Base-by-base conservation (phyloP, 1,140 invertebrate genomes). In the Drosophila sechellia region DNA sequence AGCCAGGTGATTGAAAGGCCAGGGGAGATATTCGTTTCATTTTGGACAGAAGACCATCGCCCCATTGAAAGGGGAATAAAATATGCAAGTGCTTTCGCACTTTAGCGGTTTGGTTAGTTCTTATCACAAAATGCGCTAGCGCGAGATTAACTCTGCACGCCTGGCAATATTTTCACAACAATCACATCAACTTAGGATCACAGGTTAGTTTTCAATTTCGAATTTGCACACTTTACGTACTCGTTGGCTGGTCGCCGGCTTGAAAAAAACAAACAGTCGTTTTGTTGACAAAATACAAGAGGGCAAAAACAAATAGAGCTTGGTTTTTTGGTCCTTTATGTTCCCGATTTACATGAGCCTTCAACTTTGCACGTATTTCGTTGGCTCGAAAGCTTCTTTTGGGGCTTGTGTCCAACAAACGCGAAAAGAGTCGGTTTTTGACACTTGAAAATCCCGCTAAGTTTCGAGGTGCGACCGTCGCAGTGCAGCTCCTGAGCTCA, bases 221-320 rank as follows among this genome's bases (percentile, higher is more conserved):
- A 61, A 61, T 63, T 61, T 31, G 25, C 25, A 42, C 37, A 61
- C 17, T 42, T 63, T 63, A 63, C 59, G 35, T 59, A 22, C 49
- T 52, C 49, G 49, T 52, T 52, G n/a, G n/a, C 15, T 34, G 27
- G 27, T 50, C 48, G 48, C 48, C 48, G 48, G n/a, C 11, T 10
- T 27, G 8, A 34, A 49, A 31, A 15, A 49, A 37, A 17, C 25
- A 25, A 39, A 12, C 22, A 10, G 57, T 25, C 22, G 34, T n/a
- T 39, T 17, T 46, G 25, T 17, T 15, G 25, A 12, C 54, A 34
- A 59, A 15, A 13, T 13, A n/a, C 31, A 61, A 22, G 20, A 6
- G n/a, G n/a, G 17, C 5, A 1, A 10, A 13, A 37, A 37, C 8
- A 49, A 54, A 55, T 37, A 54, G 2, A n/a, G 12, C 12, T 39